These are phyloP conservation scores for Eubasilissa regina DNA, from an alignment of 1,140 invertebrate species.

Conservation along the genomic window DNA sequence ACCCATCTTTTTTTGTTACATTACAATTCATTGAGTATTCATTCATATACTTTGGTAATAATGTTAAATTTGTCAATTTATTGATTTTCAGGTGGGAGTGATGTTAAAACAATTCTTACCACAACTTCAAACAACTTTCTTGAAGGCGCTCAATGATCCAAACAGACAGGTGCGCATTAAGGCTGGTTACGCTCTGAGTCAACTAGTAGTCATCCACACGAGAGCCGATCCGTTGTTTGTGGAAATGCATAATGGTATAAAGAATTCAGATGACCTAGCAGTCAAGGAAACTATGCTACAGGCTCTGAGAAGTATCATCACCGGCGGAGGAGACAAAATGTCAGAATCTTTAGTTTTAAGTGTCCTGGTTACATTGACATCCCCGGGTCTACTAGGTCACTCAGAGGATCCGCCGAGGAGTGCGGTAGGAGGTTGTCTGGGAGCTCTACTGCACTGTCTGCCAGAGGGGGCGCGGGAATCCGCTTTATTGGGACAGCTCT, in stretches of 20 bases:
- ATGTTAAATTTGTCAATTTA: slow-evolving; percentile 35
- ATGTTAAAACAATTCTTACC: slow-evolving; percentile 98
- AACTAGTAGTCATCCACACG: slow-evolving; percentile 92
- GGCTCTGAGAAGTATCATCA: slow-evolving; percentile 87
- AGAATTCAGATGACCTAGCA: slow-evolving; percentile 85
- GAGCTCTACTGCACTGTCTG: slow-evolving; percentile 86
- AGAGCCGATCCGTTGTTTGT: slow-evolving; percentile 90
- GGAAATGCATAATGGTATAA: slow-evolving; percentile 91
- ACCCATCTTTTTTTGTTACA: background rate
- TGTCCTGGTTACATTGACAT: slow-evolving; percentile 81
- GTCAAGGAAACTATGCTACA: slow-evolving; percentile 94
- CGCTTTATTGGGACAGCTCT: slow-evolving; percentile 83
- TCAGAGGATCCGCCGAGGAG: slow-evolving; percentile 86
- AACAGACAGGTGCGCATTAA: slow-evolving; percentile 91
- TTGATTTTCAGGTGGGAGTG: slow-evolving; percentile 80
- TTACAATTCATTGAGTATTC: background rate
- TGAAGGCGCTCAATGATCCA: slow-evolving; percentile 93
- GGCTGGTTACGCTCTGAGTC: slow-evolving; percentile 89
- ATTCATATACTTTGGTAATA: background rate
- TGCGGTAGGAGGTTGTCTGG: slow-evolving; percentile 90
- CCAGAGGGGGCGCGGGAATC: slow-evolving; percentile 81
- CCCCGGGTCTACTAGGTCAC: slow-evolving; percentile 77
- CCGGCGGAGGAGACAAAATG: slow-evolving; percentile 91
- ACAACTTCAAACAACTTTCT: slow-evolving; percentile 97
- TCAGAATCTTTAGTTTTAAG: slow-evolving; percentile 84